phyloP scores from a whole-genome alignment of 2,888 invertebrate species.

The Cartodere bifasciata region DNA sequence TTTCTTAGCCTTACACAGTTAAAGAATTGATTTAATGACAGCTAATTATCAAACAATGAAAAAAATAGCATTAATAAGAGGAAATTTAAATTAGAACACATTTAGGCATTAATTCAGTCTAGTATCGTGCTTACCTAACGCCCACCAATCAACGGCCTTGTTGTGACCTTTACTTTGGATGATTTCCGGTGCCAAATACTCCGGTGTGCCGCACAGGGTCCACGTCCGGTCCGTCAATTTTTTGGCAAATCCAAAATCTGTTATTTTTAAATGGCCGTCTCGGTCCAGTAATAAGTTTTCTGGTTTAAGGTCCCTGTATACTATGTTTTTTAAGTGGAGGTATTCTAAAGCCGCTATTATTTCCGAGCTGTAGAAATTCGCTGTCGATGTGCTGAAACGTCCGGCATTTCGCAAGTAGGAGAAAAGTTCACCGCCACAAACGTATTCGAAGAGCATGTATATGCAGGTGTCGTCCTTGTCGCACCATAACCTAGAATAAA shows the following conservation, averaged over 20 bases:
- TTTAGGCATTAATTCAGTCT: no score
- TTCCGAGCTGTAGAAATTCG: constrained; percentile 89
- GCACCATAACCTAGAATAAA: constrained; percentile 69
- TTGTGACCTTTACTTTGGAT: constrained; percentile 98
- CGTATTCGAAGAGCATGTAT: constrained; percentile 96
- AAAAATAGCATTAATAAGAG: no score
- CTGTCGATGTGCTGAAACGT: constrained; percentile 72
- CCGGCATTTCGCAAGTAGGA: constrained; percentile 89
- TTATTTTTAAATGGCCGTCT: constrained; percentile 93
- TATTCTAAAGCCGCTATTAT: constrained; percentile 90
- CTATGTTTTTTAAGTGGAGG: constrained; percentile 77
- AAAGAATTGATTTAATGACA: no score
- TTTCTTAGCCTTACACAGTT: no score
- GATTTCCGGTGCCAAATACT: constrained; percentile 94
- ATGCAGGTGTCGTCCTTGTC: constrained; percentile 81
- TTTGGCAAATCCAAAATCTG: constrained; percentile 97
- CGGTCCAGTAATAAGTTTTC: constrained; percentile 87
- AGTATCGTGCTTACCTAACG: constrained; percentile 74
- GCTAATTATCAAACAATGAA: no score
- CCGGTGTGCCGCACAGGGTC: constrained; percentile 94
- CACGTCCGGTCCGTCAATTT: constrained; percentile 88
- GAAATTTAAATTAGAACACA: no score
- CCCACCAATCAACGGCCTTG: constrained; percentile 99
- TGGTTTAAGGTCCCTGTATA: constrained; percentile 83
- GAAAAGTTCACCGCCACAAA: constrained; percentile 93